Percentiles rank a stretch among this genome's conserved stretches.
Conservation (phyloP, 2,888 invertebrate species). For the Linnaemya vulpina region DNA sequence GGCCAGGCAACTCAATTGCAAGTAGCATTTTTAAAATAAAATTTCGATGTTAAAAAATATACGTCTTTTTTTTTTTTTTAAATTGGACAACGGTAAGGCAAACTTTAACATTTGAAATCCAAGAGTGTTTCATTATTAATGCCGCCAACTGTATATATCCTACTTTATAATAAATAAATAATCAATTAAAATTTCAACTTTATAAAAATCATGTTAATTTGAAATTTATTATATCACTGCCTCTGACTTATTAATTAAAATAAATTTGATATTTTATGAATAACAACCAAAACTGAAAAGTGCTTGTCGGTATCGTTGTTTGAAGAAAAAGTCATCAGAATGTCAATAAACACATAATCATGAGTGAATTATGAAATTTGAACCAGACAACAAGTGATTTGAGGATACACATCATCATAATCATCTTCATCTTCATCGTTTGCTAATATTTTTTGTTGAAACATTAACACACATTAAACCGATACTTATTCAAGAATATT, state of each 20-base stretch:
- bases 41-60: too few species aligned
- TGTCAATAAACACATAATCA: conserved; percentile 64
- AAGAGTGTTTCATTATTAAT: neutral
- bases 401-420: conserved; percentile 16
- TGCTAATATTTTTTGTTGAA: conserved; percentile 21
- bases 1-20: too few species aligned
- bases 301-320: conserved; percentile 31
- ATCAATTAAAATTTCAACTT: neutral
- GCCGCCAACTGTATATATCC: neutral
- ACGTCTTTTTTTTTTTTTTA: too few species aligned
- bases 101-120: neutral
- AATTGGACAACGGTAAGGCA: too few species aligned
- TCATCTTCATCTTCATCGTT: conserved; percentile 21
- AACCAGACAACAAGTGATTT: conserved; percentile 39
- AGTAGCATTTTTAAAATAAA: too few species aligned
- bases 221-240: conserved; percentile 28
- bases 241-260: conserved; percentile 32
- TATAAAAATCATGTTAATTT: conserved; percentile 43
- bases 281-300: conserved; percentile 3
- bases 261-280: conserved; percentile 40
- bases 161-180: neutral
- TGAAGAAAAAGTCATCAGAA: conserved; percentile 42
- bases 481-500: conserved; percentile 47
- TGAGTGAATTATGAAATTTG: conserved; percentile 67
- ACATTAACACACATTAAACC: conserved; percentile 44